Evolutionary conservation across 1,140 invertebrate species (phyloP).

Genomic region (Agraylea sexmaculata): DNA sequence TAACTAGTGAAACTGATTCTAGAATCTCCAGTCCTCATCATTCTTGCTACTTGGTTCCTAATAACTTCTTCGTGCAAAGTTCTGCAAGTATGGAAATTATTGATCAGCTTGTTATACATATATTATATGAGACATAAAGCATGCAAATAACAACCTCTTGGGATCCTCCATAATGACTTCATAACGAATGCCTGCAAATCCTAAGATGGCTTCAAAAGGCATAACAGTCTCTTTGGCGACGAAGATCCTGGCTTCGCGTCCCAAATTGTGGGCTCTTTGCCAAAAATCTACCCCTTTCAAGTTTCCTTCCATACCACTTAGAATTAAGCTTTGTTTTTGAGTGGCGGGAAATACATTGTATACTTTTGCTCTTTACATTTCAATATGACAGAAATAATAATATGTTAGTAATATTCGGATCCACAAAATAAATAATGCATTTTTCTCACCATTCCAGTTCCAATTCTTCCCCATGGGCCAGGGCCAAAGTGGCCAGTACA

Average conservation of each 20-base stretch:
- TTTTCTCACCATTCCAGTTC: no score
- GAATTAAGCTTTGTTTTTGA: not conserved
- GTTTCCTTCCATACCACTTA: not conserved
- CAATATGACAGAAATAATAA: no score
- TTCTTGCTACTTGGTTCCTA: slow-evolving; percentile 11
- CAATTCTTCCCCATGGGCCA: no score
- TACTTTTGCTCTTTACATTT: no score
- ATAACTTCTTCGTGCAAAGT: slow-evolving; percentile 11
- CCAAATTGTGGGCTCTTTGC: not conserved
- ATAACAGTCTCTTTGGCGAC: not conserved
- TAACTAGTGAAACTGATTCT: slow-evolving; percentile 19
- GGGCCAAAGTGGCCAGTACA: no score
- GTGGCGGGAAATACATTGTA: slow-evolving; percentile 3
- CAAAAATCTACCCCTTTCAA: not conserved
- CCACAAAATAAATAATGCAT: no score
- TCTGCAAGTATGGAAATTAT: slow-evolving; percentile 6
- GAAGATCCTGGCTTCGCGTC: not conserved
- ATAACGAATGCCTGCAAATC: slow-evolving; percentile 6
- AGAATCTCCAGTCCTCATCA: not conserved
- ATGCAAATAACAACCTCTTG: slow-evolving; percentile 9
- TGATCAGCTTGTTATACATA: not conserved
- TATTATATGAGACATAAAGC: not conserved
- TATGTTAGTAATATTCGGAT: no score
- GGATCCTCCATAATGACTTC: slow-evolving; percentile 15
- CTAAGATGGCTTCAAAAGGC: slow-evolving; percentile 11